A percentile compares a stretch with the other conserved stretches of the same genome.
Conservation (phyloP, 2,797 vertebrate genomes). For the Bufotes viridis region DNA sequence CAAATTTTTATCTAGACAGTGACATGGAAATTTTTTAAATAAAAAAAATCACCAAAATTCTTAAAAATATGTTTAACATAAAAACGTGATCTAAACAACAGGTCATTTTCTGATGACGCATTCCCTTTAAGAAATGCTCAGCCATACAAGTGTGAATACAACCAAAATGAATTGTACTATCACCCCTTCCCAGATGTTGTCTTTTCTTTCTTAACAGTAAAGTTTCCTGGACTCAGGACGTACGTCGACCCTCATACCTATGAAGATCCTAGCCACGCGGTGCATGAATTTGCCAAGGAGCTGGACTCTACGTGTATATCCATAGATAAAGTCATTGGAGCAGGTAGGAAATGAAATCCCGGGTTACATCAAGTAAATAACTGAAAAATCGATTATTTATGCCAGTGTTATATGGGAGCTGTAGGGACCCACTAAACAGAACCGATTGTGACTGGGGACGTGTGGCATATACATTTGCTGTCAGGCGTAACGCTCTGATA, state of each 20-base stretch:
- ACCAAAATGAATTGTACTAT: no score
- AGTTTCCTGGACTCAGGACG: constrained; percentile 91
- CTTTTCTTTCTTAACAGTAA: constrained; percentile 78
- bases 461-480: not conserved
- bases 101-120: no score
- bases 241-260: constrained; percentile 97
- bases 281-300: constrained; percentile 97
- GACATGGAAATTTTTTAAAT: no score
- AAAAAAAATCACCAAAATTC: no score
- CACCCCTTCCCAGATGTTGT: constrained; percentile 13
- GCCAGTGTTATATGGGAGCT: not conserved
- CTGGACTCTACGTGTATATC: constrained; percentile 91
- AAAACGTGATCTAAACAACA: no score
- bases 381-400: not conserved
- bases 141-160: no score
- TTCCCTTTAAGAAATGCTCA: no score
- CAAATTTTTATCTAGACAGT: no score
- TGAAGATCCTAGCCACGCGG: constrained; percentile 94
- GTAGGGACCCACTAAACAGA: not conserved
- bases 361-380: not conserved
- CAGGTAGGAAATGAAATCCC: constrained; percentile 77
- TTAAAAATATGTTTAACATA: no score
- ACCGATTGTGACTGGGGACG: not conserved
- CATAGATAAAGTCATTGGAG: constrained; percentile 97
- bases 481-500: not conserved